Percentiles rank a stretch among this genome's conserved stretches.
Evolutionary conservation across 2,888 invertebrate genomes (phyloP).

Genomic region (Sinelater perroti): DNA sequence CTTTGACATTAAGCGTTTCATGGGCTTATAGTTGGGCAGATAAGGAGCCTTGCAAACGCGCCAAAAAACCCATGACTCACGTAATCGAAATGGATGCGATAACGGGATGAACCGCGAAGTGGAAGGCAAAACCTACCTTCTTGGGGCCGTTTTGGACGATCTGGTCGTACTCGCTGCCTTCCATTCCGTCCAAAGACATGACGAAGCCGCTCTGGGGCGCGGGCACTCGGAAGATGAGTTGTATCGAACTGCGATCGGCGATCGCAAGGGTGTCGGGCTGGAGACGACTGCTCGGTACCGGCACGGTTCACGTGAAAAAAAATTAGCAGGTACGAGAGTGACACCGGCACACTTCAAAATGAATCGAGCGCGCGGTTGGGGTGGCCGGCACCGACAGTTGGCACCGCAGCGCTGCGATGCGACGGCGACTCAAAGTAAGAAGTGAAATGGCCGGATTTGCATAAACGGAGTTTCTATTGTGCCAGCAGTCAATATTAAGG

Average conservation of each 20-base stretch:
- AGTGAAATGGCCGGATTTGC: no score
- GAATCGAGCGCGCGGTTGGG: slow-evolving; percentile 23
- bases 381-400: neutral
- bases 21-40: no score
- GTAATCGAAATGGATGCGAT: slow-evolving; percentile 9
- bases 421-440: no score
- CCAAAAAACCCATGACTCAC: slow-evolving; percentile 26
- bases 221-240: neutral
- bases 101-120: no score
- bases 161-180: slow-evolving; percentile 72
- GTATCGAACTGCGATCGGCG: neutral
- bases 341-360: slow-evolving; percentile 33
- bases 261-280: neutral
- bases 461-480: no score
- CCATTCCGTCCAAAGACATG: slow-evolving; percentile 61
- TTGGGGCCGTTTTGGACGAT: slow-evolving; percentile 71
- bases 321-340: slow-evolving; percentile 20
- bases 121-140: slow-evolving; percentile 64
- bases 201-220: no score
- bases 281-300: slow-evolving; percentile 15
- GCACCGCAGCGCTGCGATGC: neutral
- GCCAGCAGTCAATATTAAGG: no score
- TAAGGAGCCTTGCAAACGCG: no score
- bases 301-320: slow-evolving; percentile 23
- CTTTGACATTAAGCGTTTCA: no score